Evolutionary conservation across 2,888 invertebrate genomes (phyloP).

Genomic region (Dastarcus helophoroides): DNA sequence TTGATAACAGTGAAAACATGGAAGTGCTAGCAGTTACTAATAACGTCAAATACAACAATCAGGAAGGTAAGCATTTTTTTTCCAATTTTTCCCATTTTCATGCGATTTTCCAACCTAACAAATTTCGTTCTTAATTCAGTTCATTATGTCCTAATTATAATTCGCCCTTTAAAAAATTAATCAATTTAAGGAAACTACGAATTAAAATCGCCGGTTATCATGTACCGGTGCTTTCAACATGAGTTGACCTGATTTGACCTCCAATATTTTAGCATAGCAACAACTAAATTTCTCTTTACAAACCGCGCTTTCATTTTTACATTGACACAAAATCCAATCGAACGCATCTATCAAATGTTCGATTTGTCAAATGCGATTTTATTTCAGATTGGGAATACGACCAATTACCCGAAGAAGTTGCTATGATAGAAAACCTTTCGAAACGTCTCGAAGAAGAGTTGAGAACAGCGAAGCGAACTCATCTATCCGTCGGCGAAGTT

Average conservation of each 20-base stretch:
- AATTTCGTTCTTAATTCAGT: conserved; percentile 1
- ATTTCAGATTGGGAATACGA: conserved; percentile 27
- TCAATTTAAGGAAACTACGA: not conserved
- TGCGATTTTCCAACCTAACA: not conserved
- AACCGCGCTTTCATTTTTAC: conserved; percentile 12
- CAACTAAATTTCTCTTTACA: conserved; percentile 14
- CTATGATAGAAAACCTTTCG: conserved; percentile 57
- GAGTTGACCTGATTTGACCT: conserved; percentile 1
- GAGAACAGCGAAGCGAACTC: conserved; percentile 66
- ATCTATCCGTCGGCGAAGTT: conserved; percentile 72
- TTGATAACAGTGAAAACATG: too few species aligned
- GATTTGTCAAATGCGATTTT: too few species aligned
- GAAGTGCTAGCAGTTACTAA: not conserved
- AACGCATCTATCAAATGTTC: conserved; percentile 2
- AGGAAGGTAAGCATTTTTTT: conserved; percentile 1
- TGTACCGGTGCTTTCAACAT: not conserved
- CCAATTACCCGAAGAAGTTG: conserved; percentile 33
- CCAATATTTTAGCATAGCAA: conserved; percentile 1
- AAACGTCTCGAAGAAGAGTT: conserved; percentile 66
- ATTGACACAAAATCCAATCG: too few species aligned
- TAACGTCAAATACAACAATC: conserved; percentile 1
- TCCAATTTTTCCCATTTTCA: not conserved
- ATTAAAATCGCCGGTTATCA: not conserved
- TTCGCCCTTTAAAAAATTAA: not conserved
- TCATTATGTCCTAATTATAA: too few species aligned